Evolutionary conservation across 1,140 invertebrate genomes (phyloP), one percentile per base, ranked within the genome.

Genomic region (Monochamus saltuarius): DNA sequence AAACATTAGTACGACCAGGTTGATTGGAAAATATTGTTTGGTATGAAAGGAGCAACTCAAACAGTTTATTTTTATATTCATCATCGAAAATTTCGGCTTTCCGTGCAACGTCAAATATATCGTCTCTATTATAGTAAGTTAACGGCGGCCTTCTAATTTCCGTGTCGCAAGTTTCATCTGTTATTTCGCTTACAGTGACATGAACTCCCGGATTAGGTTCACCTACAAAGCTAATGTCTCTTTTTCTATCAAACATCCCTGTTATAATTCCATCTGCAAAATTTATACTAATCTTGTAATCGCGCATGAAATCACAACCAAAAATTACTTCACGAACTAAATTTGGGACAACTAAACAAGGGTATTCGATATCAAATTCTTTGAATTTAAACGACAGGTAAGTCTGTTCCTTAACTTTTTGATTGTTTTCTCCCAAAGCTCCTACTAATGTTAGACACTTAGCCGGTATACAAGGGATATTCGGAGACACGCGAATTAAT

Each of bases 241-340:
- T 29, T 29, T 29, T 6, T 29, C 2, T 6, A 29, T 29, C 16
- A 17, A 11, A 45, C 14, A 10, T 16, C 16, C 53, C 38, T 7
- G 11, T 16, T 11, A 22, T 6, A 11, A 7, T 7, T 7, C 53
- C 45, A 43, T 10, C 14, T 8, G 22, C 51, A 46, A 56, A 45
- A 60, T 64, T 38, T 14, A 64, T 36, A 8, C 35, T 51, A 8
- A 59, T 29, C 19, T 61, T 42, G 53, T 65, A 56, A 34, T 13
- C 8, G 35, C 62, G 63, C 22, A 72, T 35, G 64, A 66, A 70
- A 57, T 69, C 65, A 53, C 65, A 65, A 0, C 66, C 66, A 13
- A 72, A 37, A 38, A 70, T 71, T 16, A 72, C 16, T 0, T 50
- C 46, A 4, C 40, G 53, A 3, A 45, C 42, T 39, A 72, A 64